Evolutionary conservation across 2,888 invertebrate species (phyloP).

Genomic region (Parnassius glacialis): DNA sequence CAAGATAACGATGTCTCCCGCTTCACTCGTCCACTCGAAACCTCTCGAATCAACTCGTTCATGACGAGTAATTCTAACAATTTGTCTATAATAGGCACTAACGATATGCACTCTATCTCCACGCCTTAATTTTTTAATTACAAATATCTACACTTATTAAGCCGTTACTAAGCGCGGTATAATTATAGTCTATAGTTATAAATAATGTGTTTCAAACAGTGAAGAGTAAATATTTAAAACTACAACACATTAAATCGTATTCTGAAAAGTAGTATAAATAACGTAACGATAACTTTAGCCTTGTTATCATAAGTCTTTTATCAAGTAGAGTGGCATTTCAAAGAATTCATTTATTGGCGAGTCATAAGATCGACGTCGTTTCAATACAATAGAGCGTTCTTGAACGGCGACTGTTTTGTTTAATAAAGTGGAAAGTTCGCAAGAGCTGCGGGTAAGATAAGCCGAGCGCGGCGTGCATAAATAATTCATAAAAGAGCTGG

Average conservation of each 20-base stretch:
- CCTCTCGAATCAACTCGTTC: slow-evolving; percentile 67
- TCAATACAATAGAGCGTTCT: slow-evolving; percentile 66
- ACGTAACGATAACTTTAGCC: too few relatives aligned
- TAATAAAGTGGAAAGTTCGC: slow-evolving; percentile 69
- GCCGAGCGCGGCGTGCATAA: slow-evolving; percentile 61
- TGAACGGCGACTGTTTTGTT: slow-evolving; percentile 63
- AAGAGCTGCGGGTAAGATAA: slow-evolving; percentile 56
- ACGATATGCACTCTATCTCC: slow-evolving; percentile 48
- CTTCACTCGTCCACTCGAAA: slow-evolving; percentile 60
- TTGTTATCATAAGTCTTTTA: neutral
- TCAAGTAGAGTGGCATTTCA: neutral
- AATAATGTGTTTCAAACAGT: too few relatives aligned
- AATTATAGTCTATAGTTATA: neutral
- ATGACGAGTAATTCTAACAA: slow-evolving; percentile 73
- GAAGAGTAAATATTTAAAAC: too few relatives aligned
- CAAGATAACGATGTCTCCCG: slow-evolving; percentile 69
- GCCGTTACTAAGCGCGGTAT: slow-evolving; percentile 6
- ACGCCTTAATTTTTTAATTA: slow-evolving; percentile 22
- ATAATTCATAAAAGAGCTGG: slow-evolving; percentile 73
- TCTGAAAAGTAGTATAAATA: too few relatives aligned
- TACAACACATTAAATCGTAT: too few relatives aligned
- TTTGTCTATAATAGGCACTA: slow-evolving; percentile 77
- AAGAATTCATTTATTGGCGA: slow-evolving; percentile 32
- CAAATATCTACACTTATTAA: slow-evolving; percentile 47
- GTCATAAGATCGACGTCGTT: slow-evolving; percentile 65